Evolutionary conservation across 2,113 vertebrate species (phyloP), one percentile per base, ranked within the genome.

Genomic region (Perccottus glenii): DNA sequence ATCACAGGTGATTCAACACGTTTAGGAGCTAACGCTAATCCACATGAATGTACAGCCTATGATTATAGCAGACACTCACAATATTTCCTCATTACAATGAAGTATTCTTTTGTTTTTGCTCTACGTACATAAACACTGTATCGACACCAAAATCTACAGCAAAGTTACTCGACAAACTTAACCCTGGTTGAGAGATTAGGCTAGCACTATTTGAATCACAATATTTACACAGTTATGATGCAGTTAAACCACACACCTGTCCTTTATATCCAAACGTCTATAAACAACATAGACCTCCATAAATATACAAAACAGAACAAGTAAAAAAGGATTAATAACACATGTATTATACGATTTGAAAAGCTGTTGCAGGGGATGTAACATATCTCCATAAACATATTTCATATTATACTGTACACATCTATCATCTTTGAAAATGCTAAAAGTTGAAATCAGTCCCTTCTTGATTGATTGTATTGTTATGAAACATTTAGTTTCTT

Each of bases 141-240:
- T 85, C 46, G 85, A 88, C 89, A 90, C 82, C 80, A 78, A 84
- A 61, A 76, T 81, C 69, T 87, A 89, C 82, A 87, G 85, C 87
- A 88, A 84, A 80, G 83, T 85, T 90, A 90, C 87, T 85, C 75
- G 77, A 83, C 81, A 49, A 67, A 77, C 72, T 68, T 68, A 87
- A 84, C 82, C 88, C 90, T 85, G 84, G 68, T 75, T 67, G 84
- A 83, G 75, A 81, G 83, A 88, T 90, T 84, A 85, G 85, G 87
- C 80, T 75, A 75, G 70, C 70, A 82, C 85, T 73, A 75, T 71
- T 11, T 62, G 77, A 79, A 62, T 15, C 60, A 60, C 55, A 78
- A 49, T 89, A 90, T 91, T 82, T 91, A 91, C 89, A 90, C 33
- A 8, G 8, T 7, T 55, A 55, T 33, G 36, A 15, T 53, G 51